phyloP scores from a whole-genome alignment of 1,140 invertebrate genomes.

The Anthonomus grandis region DNA sequence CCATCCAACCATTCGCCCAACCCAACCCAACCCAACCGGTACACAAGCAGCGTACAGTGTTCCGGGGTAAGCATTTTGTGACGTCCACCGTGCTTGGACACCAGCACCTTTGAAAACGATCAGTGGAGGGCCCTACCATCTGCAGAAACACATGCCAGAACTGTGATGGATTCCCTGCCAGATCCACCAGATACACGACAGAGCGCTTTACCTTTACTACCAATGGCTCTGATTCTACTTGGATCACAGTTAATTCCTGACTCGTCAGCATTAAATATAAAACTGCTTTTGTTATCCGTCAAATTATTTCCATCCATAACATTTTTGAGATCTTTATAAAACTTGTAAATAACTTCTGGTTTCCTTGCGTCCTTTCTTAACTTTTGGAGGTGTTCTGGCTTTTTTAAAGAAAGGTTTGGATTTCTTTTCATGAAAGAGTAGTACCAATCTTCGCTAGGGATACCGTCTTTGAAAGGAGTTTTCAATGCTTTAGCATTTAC shows the following conservation, averaged over 20 bases:
- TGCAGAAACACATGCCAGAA: slow-evolving; percentile 39
- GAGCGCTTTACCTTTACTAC: slow-evolving; percentile 34
- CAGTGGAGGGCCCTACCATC: slow-evolving; percentile 36
- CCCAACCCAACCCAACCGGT: too few species aligned
- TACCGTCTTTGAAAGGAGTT: slow-evolving; percentile 23
- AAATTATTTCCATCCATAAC: not conserved
- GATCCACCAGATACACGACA: slow-evolving; percentile 35
- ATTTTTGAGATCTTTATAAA: slow-evolving; percentile 23
- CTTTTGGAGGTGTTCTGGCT: slow-evolving; percentile 28
- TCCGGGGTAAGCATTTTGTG: slow-evolving; percentile 34
- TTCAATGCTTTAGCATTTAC: slow-evolving; percentile 3
- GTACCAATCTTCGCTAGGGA: slow-evolving; percentile 26
- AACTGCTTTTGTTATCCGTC: slow-evolving; percentile 1
- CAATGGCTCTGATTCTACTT: slow-evolving; percentile 22
- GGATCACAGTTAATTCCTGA: slow-evolving; percentile 20
- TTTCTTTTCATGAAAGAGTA: slow-evolving; percentile 6
- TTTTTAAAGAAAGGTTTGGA: slow-evolving; percentile 16
- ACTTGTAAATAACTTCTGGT: slow-evolving; percentile 26
- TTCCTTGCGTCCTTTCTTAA: slow-evolving; percentile 23
- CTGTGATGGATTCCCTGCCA: slow-evolving; percentile 38
- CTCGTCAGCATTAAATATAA: slow-evolving; percentile 30
- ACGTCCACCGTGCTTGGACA: slow-evolving; percentile 41
- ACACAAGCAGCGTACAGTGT: slow-evolving; percentile 40
- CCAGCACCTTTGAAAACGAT: slow-evolving; percentile 41
- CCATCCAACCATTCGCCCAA: slow-evolving; percentile 44